Evolutionary conservation across 2,797 vertebrate genomes (phyloP).

Genomic region (Chrosomus eos): DNA sequence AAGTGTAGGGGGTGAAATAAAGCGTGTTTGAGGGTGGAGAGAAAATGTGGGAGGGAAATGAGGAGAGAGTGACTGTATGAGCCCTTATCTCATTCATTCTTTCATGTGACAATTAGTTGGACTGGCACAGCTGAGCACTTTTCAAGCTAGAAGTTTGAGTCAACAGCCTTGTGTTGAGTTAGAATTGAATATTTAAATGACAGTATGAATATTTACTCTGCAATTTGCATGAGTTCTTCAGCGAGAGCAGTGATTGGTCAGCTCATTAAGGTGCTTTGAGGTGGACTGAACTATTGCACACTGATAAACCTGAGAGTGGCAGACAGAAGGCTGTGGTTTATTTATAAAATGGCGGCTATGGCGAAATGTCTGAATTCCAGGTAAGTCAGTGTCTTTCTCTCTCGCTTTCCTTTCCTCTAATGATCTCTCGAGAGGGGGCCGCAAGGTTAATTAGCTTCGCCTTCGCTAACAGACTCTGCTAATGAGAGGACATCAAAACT

Average conservation of each 20-base stretch:
- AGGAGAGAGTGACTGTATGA: conserved; percentile 55
- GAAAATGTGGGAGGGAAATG: conserved; percentile 18
- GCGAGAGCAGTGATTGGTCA: background rate
- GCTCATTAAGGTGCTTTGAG: background rate
- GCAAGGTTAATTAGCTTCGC: conserved; percentile 60
- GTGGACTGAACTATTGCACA: background rate
- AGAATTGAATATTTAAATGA: background rate
- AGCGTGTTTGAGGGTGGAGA: conserved; percentile 22
- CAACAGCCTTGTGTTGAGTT: background rate
- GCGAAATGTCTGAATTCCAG: conserved; percentile 71
- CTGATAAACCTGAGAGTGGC: conserved; percentile 19
- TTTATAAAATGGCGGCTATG: conserved; percentile 65
- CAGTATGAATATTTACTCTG: conserved; percentile 1
- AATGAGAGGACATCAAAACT: conserved; percentile 66
- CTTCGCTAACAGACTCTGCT: conserved; percentile 54
- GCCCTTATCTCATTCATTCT: conserved; percentile 29
- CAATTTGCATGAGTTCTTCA: background rate
- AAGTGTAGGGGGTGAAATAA: conserved; percentile 29
- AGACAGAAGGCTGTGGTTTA: conserved; percentile 51
- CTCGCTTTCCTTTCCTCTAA: conserved; percentile 48
- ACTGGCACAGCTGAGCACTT: no score
- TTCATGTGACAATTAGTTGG: background rate
- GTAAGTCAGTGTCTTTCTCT: conserved; percentile 61
- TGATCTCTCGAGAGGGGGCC: conserved; percentile 58
- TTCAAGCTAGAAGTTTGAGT: background rate